Base-by-base conservation (phyloP, 2,888 invertebrate species). In the Phaedon cochleariae region DNA sequence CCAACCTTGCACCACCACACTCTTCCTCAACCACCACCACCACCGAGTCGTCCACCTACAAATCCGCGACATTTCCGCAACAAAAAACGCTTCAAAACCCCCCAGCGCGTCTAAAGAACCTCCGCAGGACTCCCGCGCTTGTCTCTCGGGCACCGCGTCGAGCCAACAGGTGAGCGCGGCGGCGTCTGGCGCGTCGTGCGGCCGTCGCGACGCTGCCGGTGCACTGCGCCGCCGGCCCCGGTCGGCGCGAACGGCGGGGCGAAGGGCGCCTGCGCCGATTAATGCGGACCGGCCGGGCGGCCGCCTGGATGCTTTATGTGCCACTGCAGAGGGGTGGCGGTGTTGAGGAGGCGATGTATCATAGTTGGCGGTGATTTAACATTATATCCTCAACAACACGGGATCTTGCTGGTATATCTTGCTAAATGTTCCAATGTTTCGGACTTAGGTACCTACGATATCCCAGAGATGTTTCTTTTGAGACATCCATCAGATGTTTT, bases 261-360 rank as follows among this genome's bases (percentile, higher is more conserved):
- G 68, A 49, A 68, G 72, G 73, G 80, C 81, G 81, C 79, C 76
- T 74, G 78, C 79, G 77, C 75, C 79, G 74, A 72, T 74, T 80
- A 81, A 76, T 81, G 81, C 81, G 81, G 81, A 81, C 78, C 80
- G 77, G 79, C 79, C 78, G 79, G 76, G 76, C 77, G 72, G 20
- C 51, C 31, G 53, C 18, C 29, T 67, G 71, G 73, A 74, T 72
- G 73, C 71, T 70, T 34, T 34, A 73, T 74, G 73, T 74, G 73
- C 76, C 76, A 78, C 79, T 76, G 78, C 75, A 77, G 78, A 76
- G n/a, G 76, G 76, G n/a, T n/a, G n/a, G n/a, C n/a, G n/a, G n/a
- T n/a, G n/a, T n/a, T n/a, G n/a, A n/a, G n/a, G n/a, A n/a, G n/a
- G n/a, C n/a, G n/a, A n/a, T n/a, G n/a, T n/a, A n/a, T n/a, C n/a